A percentile compares a stretch with the other conserved stretches of the same genome.
Conservation (phyloP, 1,140 invertebrate genomes). For the Asobara japonica region DNA sequence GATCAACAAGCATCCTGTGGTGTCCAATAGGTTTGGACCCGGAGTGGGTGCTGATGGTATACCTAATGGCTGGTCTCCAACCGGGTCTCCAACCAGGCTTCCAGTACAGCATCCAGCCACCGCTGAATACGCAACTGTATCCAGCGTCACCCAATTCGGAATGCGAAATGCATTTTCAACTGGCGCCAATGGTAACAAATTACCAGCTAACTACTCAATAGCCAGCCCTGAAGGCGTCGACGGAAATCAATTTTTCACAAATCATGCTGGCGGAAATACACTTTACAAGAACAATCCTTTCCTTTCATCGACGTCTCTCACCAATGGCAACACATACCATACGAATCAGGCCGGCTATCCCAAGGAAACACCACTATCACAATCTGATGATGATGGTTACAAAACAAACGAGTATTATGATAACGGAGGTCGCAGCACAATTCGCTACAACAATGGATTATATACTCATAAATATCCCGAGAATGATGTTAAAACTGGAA, state of each 20-base stretch:
- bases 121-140: too few species aligned
- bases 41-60: too few species aligned
- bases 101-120: too few species aligned
- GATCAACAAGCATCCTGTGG: too few species aligned
- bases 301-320: background rate
- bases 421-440: slow-evolving; percentile 51
- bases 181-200: too few species aligned
- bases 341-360: slow-evolving; percentile 20
- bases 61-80: too few species aligned
- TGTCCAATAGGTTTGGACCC: too few species aligned
- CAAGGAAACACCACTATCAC: background rate
- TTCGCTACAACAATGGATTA: slow-evolving; percentile 50
- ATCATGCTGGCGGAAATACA: background rate
- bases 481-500: slow-evolving; percentile 44
- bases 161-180: too few species aligned
- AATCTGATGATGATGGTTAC: slow-evolving; percentile 36
- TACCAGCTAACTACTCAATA: background rate
- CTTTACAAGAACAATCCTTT: background rate
- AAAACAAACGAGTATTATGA: slow-evolving; percentile 52
- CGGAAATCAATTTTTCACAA: slow-evolving; percentile 20
- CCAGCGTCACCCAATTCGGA: background rate
- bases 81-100: too few species aligned
- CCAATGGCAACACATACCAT: slow-evolving; percentile 17
- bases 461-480: slow-evolving; percentile 48
- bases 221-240: background rate